These are phyloP conservation scores for Galerucella calmariensis DNA, from an alignment of 2,888 invertebrate species.

Conservation along the genomic window DNA sequence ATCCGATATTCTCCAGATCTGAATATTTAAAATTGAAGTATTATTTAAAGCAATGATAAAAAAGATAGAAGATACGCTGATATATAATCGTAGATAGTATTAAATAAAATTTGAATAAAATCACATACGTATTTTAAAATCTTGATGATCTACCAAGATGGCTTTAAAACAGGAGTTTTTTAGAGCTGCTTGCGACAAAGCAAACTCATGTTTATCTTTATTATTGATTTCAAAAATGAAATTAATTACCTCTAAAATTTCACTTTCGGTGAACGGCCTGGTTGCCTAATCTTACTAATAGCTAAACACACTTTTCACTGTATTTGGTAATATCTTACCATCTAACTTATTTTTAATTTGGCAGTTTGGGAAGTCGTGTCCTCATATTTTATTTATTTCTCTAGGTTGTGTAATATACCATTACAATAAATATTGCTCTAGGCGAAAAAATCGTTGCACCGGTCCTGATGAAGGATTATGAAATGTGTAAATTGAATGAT, in stretches of 20 bases:
- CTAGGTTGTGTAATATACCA: not conserved
- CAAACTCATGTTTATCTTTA: not conserved
- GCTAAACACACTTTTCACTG: not conserved
- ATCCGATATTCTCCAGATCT: not conserved
- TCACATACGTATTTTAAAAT: not conserved
- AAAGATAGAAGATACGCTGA: not conserved
- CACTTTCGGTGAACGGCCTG: not conserved
- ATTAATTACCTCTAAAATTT: not conserved
- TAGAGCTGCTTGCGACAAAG: no score
- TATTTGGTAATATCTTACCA: not conserved
- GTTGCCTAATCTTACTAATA: not conserved
- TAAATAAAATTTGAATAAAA: not conserved
- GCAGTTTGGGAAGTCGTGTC: not conserved
- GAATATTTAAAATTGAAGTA: not conserved
- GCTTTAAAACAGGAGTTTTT: no score
- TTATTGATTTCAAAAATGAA: not conserved
- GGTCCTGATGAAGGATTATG: not conserved
- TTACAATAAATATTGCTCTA: not conserved
- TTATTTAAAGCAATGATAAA: not conserved
- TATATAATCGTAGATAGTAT: not conserved
- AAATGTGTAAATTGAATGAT: not conserved
- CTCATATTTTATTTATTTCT: not conserved
- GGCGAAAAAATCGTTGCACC: not conserved
- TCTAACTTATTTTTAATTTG: slow-evolving; percentile 1
- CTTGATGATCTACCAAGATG: not conserved